Evolutionary conservation across 2,888 invertebrate genomes (phyloP).

Genomic region (Clistopyga incitator): DNA sequence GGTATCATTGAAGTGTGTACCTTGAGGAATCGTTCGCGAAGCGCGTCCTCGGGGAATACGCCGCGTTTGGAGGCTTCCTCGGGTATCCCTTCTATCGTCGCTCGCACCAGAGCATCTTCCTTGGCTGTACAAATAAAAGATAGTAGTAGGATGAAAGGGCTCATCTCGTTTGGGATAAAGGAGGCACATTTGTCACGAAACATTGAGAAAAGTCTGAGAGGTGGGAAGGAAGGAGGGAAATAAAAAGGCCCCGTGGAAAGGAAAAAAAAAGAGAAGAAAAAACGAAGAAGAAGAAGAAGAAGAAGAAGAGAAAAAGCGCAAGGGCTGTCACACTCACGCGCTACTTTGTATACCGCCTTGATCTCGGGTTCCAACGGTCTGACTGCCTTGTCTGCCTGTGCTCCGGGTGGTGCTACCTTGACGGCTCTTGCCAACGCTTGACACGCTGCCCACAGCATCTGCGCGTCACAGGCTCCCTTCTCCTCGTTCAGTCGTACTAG

Average conservation of each 20-base stretch:
- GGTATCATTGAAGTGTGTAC: slow-evolving; percentile 78
- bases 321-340: slow-evolving; percentile 86
- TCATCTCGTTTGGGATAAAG: background rate
- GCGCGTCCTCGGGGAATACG: slow-evolving; percentile 94
- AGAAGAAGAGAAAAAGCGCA: background rate
- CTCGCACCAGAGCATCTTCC: slow-evolving; percentile 92
- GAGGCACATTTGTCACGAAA: slow-evolving; percentile 29
- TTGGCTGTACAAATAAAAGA: slow-evolving; percentile 84
- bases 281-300: slow-evolving; percentile 44
- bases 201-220: slow-evolving; percentile 14
- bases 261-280: slow-evolving; percentile 31
- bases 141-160: background rate
- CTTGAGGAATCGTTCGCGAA: slow-evolving; percentile 93
- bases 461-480: slow-evolving; percentile 91
- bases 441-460: slow-evolving; percentile 97
- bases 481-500: slow-evolving; percentile 91
- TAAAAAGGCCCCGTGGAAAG: slow-evolving; percentile 1
- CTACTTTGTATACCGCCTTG: slow-evolving; percentile 90
- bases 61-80: slow-evolving; percentile 91
- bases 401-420: slow-evolving; percentile 87
- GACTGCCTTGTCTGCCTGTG: slow-evolving; percentile 86
- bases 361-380: slow-evolving; percentile 89
- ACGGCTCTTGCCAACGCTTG: slow-evolving; percentile 93
- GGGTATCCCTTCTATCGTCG: slow-evolving; percentile 92
- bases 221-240: slow-evolving; percentile 1